phyloP scores from a whole-genome alignment of 1,140 invertebrate genomes.

The Arion vulgaris region DNA sequence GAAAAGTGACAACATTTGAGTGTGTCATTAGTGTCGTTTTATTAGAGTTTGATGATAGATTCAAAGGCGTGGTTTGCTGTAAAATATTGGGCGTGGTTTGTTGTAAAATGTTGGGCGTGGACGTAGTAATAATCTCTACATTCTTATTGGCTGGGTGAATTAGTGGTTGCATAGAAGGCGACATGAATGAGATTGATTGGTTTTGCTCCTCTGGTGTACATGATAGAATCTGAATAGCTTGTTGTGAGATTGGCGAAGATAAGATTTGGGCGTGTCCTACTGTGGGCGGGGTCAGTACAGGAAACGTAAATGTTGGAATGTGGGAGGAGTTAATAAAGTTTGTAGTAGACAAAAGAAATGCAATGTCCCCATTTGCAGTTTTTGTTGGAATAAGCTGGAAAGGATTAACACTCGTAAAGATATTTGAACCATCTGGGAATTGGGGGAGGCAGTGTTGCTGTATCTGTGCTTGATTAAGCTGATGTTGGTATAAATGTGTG shows the following conservation, averaged over 20 bases:
- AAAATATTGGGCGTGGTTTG: conserved; percentile 27
- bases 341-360: conserved; percentile 16
- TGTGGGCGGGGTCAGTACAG: not conserved
- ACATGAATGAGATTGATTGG: not conserved
- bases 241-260: not conserved
- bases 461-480: not conserved
- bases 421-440: not conserved
- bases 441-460: conserved; percentile 5
- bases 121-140: not conserved
- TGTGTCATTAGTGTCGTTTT: not conserved
- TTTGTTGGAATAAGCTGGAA: conserved; percentile 17
- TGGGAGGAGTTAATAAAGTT: not conserved
- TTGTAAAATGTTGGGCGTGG: not conserved
- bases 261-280: conserved; percentile 8
- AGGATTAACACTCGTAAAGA: not conserved
- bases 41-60: conserved; percentile 7
- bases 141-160: not conserved
- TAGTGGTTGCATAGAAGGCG: not conserved
- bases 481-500: not conserved
- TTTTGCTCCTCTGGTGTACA: not conserved
- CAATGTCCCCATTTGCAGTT: conserved; percentile 15
- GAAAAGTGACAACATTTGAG: not conserved
- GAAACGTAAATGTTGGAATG: not conserved
- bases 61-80: no score
- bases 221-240: conserved; percentile 1